phyloP scores from a whole-genome alignment of 2,113 vertebrate genomes.

The Coptodon rendalli region DNA sequence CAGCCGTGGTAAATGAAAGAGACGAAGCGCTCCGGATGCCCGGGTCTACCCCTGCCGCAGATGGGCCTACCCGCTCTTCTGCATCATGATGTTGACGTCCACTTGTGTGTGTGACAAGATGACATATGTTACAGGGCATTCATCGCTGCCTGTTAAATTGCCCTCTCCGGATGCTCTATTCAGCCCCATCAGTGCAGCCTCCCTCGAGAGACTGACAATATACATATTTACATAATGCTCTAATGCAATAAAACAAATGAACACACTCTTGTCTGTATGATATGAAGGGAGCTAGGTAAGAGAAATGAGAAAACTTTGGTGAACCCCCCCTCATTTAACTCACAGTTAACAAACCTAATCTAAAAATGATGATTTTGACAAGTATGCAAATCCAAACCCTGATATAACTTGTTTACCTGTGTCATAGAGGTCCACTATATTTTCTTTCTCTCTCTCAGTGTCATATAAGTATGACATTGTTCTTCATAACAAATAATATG shows the following conservation, averaged over 20 bases:
- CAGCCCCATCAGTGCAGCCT: neutral
- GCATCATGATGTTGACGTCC: constrained; percentile 43
- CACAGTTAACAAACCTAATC: neutral
- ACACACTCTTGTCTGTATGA: neutral
- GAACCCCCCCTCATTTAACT: neutral
- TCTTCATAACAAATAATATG: neutral
- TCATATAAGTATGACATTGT: neutral
- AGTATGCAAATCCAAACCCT: neutral
- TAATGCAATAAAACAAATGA: constrained; percentile 48
- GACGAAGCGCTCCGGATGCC: constrained; percentile 15
- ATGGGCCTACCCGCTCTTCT: constrained; percentile 34
- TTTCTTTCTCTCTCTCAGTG: neutral
- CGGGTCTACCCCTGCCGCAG: constrained; percentile 19
- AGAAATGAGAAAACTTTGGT: neutral
- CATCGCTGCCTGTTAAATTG: constrained; percentile 45
- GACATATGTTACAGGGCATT: constrained; percentile 53
- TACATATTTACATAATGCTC: constrained; percentile 57
- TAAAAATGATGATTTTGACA: neutral
- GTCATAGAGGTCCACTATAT: neutral
- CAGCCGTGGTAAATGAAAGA: constrained; percentile 45
- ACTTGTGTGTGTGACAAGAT: constrained; percentile 46
- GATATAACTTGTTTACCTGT: neutral
- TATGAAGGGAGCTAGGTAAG: neutral
- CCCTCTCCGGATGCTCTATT: constrained; percentile 33
- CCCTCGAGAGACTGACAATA: constrained; percentile 30